Percentiles rank a stretch among this genome's conserved stretches.
phyloP scores from a whole-genome alignment of 2,888 invertebrate species.

The Scaptomyza cyrtandrae region DNA sequence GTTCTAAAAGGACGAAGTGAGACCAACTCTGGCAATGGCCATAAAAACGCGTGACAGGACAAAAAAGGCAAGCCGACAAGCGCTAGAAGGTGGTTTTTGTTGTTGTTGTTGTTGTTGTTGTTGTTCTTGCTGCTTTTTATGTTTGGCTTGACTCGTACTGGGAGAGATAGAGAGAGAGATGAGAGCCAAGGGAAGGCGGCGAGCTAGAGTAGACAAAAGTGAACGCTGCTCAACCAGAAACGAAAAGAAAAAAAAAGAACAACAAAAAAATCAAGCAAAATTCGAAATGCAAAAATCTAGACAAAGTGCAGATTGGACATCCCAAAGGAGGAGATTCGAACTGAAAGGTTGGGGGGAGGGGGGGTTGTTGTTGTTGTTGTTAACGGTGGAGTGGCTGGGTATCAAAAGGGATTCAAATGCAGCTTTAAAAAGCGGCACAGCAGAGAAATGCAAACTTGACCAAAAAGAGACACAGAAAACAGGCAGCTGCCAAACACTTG shows the following conservation, averaged over 20 bases:
- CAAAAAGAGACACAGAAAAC: slow-evolving; percentile 3
- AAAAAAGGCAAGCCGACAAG: slow-evolving; percentile 45
- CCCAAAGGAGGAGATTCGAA: neutral
- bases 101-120: slow-evolving; percentile 24
- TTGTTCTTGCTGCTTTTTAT: slow-evolving; percentile 4
- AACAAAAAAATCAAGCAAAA: slow-evolving; percentile 38
- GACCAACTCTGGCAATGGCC: slow-evolving; percentile 55
- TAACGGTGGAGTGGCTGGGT: too few species aligned
- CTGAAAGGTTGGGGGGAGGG: neutral
- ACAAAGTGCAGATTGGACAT: slow-evolving; percentile 23
- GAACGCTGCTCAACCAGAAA: slow-evolving; percentile 32
- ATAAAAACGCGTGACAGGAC: slow-evolving; percentile 64
- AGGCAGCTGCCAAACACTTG: slow-evolving; percentile 48
- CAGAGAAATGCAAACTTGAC: slow-evolving; percentile 3
- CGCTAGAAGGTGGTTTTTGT: slow-evolving; percentile 30
- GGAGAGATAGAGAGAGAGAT: too few species aligned
- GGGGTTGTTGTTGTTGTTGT: neutral
- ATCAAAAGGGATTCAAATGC: slow-evolving; percentile 30
- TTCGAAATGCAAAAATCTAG: slow-evolving; percentile 53
- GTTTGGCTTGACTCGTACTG: neutral
- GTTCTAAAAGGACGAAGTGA: slow-evolving; percentile 42
- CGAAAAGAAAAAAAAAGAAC: slow-evolving; percentile 4
- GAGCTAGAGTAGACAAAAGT: slow-evolving; percentile 51
- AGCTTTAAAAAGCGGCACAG: slow-evolving; percentile 12
- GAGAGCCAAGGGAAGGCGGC: neutral